phyloP scores from a whole-genome alignment of 2,888 invertebrate genomes.

The Xestia sexstrigata region DNA sequence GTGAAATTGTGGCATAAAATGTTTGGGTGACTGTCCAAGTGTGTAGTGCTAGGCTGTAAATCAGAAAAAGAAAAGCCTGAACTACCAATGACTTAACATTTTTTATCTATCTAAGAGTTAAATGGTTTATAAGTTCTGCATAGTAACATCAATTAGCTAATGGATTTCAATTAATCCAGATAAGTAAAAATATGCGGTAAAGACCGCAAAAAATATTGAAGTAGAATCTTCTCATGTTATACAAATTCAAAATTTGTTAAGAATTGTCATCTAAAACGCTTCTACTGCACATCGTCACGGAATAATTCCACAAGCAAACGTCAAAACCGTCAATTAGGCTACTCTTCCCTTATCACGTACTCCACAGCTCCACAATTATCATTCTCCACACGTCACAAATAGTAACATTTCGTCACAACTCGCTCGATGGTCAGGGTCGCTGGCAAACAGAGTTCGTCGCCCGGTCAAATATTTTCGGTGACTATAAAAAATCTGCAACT shows the following conservation, averaged over 20 bases:
- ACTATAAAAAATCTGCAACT: conserved; percentile 83
- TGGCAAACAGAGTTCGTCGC: conserved; percentile 80
- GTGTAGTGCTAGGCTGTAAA: conserved; percentile 10
- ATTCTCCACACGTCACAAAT: conserved; percentile 61
- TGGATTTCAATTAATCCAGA: not conserved
- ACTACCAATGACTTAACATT: not conserved
- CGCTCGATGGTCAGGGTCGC: conserved; percentile 81
- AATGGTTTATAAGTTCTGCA: not conserved
- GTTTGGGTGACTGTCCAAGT: too few species aligned
- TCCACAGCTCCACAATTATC: conserved; percentile 46
- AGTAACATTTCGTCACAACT: conserved; percentile 74
- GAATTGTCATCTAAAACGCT: not conserved
- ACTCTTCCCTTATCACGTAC: conserved; percentile 56
- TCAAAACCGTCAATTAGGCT: conserved; percentile 21
- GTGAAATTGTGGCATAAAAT: not conserved
- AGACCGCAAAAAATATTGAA: not conserved
- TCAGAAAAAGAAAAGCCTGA: conserved; percentile 2
- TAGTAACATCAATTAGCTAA: conserved; percentile 12
- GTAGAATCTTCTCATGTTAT: not conserved
- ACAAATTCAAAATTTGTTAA: not conserved
- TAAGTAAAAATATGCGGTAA: not conserved
- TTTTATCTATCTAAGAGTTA: not conserved
- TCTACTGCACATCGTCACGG: not conserved
- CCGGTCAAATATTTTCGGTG: conserved; percentile 86
- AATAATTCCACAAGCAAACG: conserved; percentile 19